Percentiles rank a stretch among this genome's conserved stretches.
Evolutionary conservation across 2,113 vertebrate genomes (phyloP).

Genomic region (Peromyscus californicus): DNA sequence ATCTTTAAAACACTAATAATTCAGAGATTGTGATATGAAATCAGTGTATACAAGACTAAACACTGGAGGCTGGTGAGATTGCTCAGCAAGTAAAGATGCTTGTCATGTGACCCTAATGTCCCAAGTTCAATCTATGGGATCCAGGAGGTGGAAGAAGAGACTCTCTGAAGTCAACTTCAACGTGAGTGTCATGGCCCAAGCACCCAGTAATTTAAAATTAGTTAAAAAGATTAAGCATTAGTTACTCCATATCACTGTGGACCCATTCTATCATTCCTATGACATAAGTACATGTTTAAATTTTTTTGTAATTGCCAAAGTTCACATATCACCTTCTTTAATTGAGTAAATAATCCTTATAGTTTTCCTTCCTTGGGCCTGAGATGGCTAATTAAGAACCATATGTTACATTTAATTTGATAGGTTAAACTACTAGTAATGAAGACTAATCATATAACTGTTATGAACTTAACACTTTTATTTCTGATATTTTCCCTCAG

Average conservation of each 20-base stretch:
- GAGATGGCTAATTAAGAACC: not conserved
- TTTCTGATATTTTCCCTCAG: constrained; percentile 13
- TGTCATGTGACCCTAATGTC: too few relatives aligned
- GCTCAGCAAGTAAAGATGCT: not conserved
- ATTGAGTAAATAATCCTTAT: not conserved
- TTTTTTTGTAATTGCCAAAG: not conserved
- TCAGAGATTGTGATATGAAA: not conserved
- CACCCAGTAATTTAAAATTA: not conserved
- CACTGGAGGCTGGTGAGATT: too few relatives aligned
- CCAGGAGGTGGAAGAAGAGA: not conserved
- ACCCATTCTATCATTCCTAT: not conserved
- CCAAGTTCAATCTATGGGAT: not conserved
- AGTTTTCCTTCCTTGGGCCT: not conserved
- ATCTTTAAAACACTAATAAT: not conserved
- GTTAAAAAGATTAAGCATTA: not conserved
- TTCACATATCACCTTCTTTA: constrained; percentile 6
- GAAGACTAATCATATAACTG: not conserved
- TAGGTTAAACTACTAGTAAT: not conserved
- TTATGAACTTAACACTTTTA: not conserved
- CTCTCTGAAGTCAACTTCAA: not conserved
- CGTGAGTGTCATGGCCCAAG: too few relatives aligned
- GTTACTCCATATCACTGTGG: not conserved
- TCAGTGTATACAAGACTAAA: not conserved
- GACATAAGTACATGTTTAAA: not conserved
- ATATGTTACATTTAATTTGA: constrained; percentile 14